Evolutionary conservation across 2,888 invertebrate genomes (phyloP).

Genomic region (Colletes collaris): DNA sequence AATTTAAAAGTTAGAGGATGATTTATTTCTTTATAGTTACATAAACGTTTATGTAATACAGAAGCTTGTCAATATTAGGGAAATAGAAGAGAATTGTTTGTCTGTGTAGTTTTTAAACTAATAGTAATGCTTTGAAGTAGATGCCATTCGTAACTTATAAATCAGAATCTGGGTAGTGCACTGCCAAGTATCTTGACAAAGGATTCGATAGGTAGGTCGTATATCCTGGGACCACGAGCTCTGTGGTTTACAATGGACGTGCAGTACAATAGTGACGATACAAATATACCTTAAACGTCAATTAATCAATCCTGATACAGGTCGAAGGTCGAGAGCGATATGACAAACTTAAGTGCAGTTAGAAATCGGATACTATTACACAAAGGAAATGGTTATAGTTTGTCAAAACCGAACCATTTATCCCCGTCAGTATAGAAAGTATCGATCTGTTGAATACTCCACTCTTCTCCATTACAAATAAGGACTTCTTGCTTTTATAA

Average conservation of each 20-base stretch:
- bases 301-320: constrained; percentile 74
- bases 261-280: constrained; percentile 69
- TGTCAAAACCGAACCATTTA: constrained; percentile 56
- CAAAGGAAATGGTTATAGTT: constrained; percentile 52
- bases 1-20: no score
- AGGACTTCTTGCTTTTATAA: not conserved
- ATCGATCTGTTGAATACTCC: not conserved
- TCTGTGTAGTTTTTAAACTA: not conserved
- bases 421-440: not conserved
- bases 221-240: constrained; percentile 47
- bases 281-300: constrained; percentile 73
- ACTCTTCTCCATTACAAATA: not conserved
- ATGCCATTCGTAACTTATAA: constrained; percentile 60
- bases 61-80: no score
- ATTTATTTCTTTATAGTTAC: no score
- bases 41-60: no score
- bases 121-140: constrained; percentile 7
- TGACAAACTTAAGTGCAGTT: constrained; percentile 53
- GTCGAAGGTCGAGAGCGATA: constrained; percentile 67
- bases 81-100: no score
- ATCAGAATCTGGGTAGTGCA: constrained; percentile 60
- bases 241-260: constrained; percentile 65
- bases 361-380: constrained; percentile 28
- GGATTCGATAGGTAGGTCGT: constrained; percentile 51
- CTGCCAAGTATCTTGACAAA: constrained; percentile 57